These are phyloP conservation scores for Branchellion lobata DNA, from an alignment of 2,888 invertebrate species.

Conservation along the genomic window DNA sequence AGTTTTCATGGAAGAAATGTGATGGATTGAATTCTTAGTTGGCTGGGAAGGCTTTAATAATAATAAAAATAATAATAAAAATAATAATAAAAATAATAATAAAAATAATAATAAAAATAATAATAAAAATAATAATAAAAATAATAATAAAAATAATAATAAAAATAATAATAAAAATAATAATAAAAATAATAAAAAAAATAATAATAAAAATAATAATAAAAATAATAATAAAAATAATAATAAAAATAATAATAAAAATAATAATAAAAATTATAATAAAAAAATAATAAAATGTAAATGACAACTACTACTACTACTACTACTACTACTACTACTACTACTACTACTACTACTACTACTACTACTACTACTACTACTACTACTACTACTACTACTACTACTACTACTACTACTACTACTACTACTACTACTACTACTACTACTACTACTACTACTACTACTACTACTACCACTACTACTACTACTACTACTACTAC, in stretches of 20 bases:
- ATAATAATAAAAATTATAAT: background rate
- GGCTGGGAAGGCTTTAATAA: too few species aligned
- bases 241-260: background rate
- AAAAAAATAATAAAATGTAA: conserved; percentile 24
- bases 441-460: conserved; percentile 46
- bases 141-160: too few species aligned
- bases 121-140: too few species aligned
- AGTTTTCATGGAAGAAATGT: too few species aligned
- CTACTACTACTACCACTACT: conserved; percentile 48
- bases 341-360: conserved; percentile 46
- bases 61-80: too few species aligned
- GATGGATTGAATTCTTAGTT: too few species aligned
- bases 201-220: too few species aligned
- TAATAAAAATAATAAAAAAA: too few species aligned
- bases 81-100: too few species aligned
- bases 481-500: conserved; percentile 49
- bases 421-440: conserved; percentile 47
- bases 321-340: conserved; percentile 48
- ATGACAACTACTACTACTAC: conserved; percentile 49
- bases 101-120: too few species aligned
- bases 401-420: conserved; percentile 45
- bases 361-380: conserved; percentile 48
- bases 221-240: conserved; percentile 1
- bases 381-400: conserved; percentile 49
- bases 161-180: too few species aligned